Evolutionary conservation across 1,140 invertebrate genomes (phyloP), one percentile per base, ranked within the genome.

Genomic region (Drosophila seguyi): DNA sequence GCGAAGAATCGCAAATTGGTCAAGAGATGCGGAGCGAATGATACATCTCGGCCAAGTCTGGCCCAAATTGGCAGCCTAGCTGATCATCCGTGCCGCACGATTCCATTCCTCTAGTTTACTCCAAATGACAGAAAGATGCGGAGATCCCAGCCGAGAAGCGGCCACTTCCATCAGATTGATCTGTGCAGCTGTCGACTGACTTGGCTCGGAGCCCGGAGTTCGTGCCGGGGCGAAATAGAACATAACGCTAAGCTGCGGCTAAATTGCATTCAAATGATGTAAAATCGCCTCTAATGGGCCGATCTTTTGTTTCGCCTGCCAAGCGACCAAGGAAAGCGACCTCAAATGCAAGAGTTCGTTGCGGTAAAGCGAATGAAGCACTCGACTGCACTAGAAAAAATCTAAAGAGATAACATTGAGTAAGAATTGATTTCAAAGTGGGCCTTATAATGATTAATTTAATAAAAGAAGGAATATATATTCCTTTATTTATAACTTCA

Each of bases 251-350:
- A 85, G 76, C 82, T 86, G 78, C 60, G 76, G 50, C 82, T 86
- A 86, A 85, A 85, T 85, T 85, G 74, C 82, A 85, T 85, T 85
- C 82, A 85, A 85, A 85, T 85, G 78, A 85, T 85, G 82, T 77
- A 85, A 81, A 85, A 85, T 85, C 82, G 74, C 68, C 84, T 58
- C 78, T 85, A 85, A 85, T 85, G 82, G 82, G 67, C 48, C 73
- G 57, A 69, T 76, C 82, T 85, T 85, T 77, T 84, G 77, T 85
- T 84, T 50, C 62, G 76, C 75, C 63, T 61, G 75, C 65, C 66
- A 66, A 63, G 81, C 34, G 52, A n/a, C 52, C 52, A 55, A 86
- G 68, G 68, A 87, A 87, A 79, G 50, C 83, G 83, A 86, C 83
- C 83, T 83, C 79, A 86, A 86, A 86, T 76, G 45, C 48, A 47